Base-by-base conservation (phyloP, 2,797 vertebrate species). In the Yasuhikotakia modesta region DNA sequence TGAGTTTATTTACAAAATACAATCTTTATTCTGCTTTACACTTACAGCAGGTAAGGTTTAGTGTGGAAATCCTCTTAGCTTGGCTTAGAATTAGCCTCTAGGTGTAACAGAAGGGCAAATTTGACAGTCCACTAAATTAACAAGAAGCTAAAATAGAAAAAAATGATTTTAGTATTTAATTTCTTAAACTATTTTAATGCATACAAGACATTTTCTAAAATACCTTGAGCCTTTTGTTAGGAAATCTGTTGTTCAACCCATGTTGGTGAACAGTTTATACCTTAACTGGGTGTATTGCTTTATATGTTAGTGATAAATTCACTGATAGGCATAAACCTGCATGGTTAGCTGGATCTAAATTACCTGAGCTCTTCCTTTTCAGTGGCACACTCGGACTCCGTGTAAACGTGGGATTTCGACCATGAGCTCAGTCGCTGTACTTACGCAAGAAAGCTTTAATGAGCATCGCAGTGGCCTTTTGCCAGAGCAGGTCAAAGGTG, bases 381-480 rank as follows among this genome's bases (percentile, higher is more conserved):
- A 99, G 98, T 97, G 96, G 92, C 94, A 96, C 94, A 95, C 96
- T 96, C 92, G 94, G 96, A 98, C 94, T 95, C 91, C 91, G 95
- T 95, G 95, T 95, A 92, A 90, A 88, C 92, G 94, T 93, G 94
- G 93, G 92, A 95, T 95, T 94, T 95, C 92, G 90, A 96, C 94
- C 95, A 99, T 99, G 97, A 99, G 98, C 95, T 99, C 97, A 83
- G 96, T 99, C 90, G 97, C 98, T 91, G 97, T 99, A 95, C 93
- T 99, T 95, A 99, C 98, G 90, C 97, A 98, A 90, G 97, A 99
- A 95, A 97, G 95, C 94, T 99, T 99, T 86, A 98, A 97, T 82
- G 98, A 99, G 91, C 98, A 98, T 91, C 96, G 97, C 89, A 97
- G 96, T 83, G 97, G 97, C 87, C 96, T 99, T 88, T 81, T 95